Conservation (phyloP, 2,797 vertebrate species). For the Okamejei kenojei region DNA sequence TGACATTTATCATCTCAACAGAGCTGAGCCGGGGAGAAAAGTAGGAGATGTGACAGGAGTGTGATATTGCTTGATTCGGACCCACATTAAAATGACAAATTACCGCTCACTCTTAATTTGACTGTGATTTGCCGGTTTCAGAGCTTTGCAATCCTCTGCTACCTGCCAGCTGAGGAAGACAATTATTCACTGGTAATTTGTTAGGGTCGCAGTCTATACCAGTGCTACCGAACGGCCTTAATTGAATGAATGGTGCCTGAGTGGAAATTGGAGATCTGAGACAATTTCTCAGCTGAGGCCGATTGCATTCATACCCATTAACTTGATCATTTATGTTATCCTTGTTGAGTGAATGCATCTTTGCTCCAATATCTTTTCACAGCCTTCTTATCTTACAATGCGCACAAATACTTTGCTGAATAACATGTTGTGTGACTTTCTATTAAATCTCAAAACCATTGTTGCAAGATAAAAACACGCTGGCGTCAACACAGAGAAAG, state of each 20-base stretch:
- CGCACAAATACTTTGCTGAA: slow-evolving; percentile 9
- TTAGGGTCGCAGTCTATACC: neutral
- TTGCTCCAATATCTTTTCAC: slow-evolving; percentile 6
- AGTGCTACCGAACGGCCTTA: neutral
- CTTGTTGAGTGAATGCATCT: neutral
- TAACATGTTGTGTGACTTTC: neutral
- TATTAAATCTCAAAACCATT: neutral
- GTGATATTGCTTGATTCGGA: slow-evolving; percentile 17
- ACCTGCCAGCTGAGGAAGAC: neutral
- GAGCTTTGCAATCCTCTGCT: neutral
- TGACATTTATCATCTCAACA: slow-evolving; percentile 3
- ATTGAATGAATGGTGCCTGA: slow-evolving; percentile 26
- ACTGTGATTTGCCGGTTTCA: slow-evolving; percentile 1
- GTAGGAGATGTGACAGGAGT: neutral
- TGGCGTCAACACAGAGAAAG: neutral
- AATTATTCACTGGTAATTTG: slow-evolving; percentile 18
- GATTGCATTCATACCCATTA: slow-evolving; percentile 16
- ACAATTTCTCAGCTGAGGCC: slow-evolving; percentile 21
- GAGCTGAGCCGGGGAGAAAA: neutral
- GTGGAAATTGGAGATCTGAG: slow-evolving; percentile 9
- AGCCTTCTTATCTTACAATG: neutral
- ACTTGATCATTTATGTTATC: slow-evolving; percentile 13
- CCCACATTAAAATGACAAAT: slow-evolving; percentile 3
- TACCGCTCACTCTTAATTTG: neutral
- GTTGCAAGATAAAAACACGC: neutral